Percentiles rank a stretch among this genome's conserved stretches.
These are phyloP conservation scores for Psylliodes chrysocephalus DNA, from an alignment of 2,888 invertebrate genomes.

Conservation along the genomic window DNA sequence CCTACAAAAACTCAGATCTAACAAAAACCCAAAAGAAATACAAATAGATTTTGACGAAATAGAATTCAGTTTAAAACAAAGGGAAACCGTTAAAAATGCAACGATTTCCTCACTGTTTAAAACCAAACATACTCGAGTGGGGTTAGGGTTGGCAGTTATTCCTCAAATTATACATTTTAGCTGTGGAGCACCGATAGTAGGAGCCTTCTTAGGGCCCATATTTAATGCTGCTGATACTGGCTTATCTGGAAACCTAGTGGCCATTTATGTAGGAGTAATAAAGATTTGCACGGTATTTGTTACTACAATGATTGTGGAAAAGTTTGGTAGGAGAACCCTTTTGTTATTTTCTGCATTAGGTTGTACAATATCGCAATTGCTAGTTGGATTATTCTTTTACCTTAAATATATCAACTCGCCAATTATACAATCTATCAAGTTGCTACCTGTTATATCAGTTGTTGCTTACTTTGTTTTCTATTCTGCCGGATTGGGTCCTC, in stretches of 20 bases:
- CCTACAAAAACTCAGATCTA: background rate
- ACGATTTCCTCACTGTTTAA: background rate
- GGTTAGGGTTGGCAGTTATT: constrained; percentile 17
- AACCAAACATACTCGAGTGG: constrained; percentile 8
- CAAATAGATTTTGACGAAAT: constrained; percentile 8
- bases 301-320: constrained; percentile 79
- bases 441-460: constrained; percentile 76
- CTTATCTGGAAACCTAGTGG: constrained; percentile 24
- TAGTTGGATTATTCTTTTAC: constrained; percentile 71
- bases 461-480: constrained; percentile 77
- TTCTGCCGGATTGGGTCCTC: constrained; percentile 75
- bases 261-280: constrained; percentile 25
- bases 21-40: constrained; percentile 21
- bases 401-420: constrained; percentile 60
- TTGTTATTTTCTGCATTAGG: constrained; percentile 75
- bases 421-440: constrained; percentile 64
- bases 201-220: constrained; percentile 27
- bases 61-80: background rate
- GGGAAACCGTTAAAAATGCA: background rate
- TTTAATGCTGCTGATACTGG: constrained; percentile 13
- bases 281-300: constrained; percentile 77
- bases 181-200: constrained; percentile 20
- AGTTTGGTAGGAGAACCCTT: constrained; percentile 75
- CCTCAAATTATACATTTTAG: background rate
- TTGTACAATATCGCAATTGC: constrained; percentile 71